phyloP scores from a whole-genome alignment of 2,113 vertebrate species.

The Ageneiosus marmoratus region DNA sequence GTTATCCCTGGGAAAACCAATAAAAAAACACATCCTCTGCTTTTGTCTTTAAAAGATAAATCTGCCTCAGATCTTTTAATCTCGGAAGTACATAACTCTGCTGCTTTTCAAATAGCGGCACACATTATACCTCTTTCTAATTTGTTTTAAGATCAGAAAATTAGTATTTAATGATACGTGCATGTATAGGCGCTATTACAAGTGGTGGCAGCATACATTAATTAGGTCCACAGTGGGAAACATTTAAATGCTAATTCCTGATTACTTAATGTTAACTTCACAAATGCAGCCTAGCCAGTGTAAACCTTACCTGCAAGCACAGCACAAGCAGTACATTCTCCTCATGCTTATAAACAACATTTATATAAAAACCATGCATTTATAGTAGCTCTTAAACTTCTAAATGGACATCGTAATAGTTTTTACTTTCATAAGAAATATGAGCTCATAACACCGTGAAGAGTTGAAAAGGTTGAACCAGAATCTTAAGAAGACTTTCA shows the following conservation, averaged over 20 bases:
- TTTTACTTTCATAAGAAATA: no score
- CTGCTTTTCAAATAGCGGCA: not conserved
- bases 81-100: not conserved
- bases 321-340: not conserved
- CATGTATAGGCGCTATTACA: not conserved
- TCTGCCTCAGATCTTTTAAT: not conserved
- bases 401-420: no score
- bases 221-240: not conserved
- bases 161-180: slow-evolving; percentile 5
- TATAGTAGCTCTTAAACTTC: not conserved
- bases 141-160: not conserved
- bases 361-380: not conserved
- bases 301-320: not conserved
- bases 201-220: not conserved
- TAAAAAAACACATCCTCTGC: not conserved
- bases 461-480: no score
- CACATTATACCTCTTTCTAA: not conserved
- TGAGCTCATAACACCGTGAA: no score
- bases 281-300: not conserved
- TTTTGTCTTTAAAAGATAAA: not conserved
- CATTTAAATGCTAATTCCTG: slow-evolving; percentile 22
- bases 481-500: no score
- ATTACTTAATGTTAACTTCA: not conserved
- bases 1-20: not conserved
- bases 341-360: not conserved